Conservation (phyloP, 2,113 vertebrate genomes). For the Nipponia nippon region DNA sequence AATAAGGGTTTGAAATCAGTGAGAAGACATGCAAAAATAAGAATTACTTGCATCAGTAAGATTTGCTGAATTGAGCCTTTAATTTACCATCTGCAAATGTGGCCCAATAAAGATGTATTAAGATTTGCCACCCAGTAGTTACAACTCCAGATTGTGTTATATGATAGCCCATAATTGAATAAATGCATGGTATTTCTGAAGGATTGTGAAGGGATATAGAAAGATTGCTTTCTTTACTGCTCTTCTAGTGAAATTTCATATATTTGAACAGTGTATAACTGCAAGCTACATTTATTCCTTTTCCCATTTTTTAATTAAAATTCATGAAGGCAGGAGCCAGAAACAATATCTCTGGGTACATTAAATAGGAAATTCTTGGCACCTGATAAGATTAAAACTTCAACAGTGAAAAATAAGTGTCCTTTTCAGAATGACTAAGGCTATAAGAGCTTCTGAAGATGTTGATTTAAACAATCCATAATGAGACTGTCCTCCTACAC, state of each 20-base stretch:
- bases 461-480: not conserved
- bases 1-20: not conserved
- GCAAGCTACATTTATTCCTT: not conserved
- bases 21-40: not conserved
- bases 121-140: not conserved
- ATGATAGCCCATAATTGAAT: not conserved
- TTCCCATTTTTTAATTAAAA: not conserved
- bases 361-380: not conserved
- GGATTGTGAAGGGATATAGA: not conserved
- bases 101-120: not conserved
- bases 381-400: not conserved
- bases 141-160: not conserved
- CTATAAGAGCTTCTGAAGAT: not conserved
- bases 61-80: slow-evolving; percentile 12
- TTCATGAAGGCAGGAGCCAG: not conserved
- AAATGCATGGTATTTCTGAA: not conserved
- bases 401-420: not conserved
- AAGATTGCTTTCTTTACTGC: not conserved
- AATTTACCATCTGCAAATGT: slow-evolving; percentile 5
- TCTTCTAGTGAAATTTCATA: not conserved
- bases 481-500: not conserved
- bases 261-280: not conserved
- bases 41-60: not conserved
- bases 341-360: not conserved
- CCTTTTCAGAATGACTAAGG: not conserved